Conservation (phyloP, 2,113 vertebrate species). For the Oxyura jamaicensis region DNA sequence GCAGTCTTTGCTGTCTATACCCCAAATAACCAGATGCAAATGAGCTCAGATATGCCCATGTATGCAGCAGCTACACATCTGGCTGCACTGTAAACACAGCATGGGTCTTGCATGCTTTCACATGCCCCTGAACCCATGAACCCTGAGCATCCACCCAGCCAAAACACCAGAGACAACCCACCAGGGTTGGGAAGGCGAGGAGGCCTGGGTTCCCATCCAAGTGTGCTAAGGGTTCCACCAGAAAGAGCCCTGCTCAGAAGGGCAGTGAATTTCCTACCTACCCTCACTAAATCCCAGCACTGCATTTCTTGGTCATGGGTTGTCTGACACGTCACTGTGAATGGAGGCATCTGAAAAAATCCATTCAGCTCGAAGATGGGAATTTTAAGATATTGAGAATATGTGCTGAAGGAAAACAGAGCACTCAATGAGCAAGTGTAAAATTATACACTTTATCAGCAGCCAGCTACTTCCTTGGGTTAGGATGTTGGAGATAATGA, state of each 20-base stretch:
- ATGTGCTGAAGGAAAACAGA: neutral
- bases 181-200: neutral
- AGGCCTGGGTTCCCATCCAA: neutral
- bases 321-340: neutral
- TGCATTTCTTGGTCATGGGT: neutral
- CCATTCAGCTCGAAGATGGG: neutral
- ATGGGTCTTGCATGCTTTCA: neutral
- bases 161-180: neutral
- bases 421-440: neutral
- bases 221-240: neutral
- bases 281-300: neutral
- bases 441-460: conserved; percentile 19
- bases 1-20: neutral
- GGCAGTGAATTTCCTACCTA: neutral
- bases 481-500: neutral
- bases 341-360: neutral
- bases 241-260: neutral
- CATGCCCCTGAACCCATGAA: neutral
- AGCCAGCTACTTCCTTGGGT: conserved; percentile 16
- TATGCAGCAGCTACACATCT: neutral
- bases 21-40: neutral
- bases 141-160: neutral
- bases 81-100: neutral
- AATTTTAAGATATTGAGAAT: neutral
- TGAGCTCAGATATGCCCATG: neutral